A percentile compares a stretch with the other conserved stretches of the same genome.
These are phyloP conservation scores for Hypomecis punctinalis DNA, from an alignment of 2,888 invertebrate genomes.

Conservation along the genomic window DNA sequence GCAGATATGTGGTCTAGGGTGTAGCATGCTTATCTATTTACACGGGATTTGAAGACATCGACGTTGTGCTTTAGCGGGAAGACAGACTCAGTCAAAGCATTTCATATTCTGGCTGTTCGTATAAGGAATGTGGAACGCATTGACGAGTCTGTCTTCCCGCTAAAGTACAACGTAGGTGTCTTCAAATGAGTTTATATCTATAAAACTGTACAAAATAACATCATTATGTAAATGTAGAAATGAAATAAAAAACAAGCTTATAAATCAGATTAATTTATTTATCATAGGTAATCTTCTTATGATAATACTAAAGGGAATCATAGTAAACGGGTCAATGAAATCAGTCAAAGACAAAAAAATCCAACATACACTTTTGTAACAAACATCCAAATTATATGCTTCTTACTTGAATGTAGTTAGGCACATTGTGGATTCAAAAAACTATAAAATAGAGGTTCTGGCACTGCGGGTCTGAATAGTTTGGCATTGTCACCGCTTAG, in stretches of 20 bases:
- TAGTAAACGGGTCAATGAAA: neutral
- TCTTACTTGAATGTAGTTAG: neutral
- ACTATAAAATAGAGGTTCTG: neutral
- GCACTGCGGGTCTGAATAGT: neutral
- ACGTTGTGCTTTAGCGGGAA: too few species aligned
- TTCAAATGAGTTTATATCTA: too few species aligned
- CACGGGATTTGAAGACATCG: too few species aligned
- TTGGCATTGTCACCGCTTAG: neutral
- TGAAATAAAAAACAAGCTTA: constrained; percentile 9
- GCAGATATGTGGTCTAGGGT: too few species aligned
- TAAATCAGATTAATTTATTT: constrained; percentile 16
- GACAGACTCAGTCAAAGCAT: too few species aligned
- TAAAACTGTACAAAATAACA: too few species aligned
- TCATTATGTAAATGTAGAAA: too few species aligned
- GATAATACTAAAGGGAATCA: constrained; percentile 8
- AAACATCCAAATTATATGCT: neutral
- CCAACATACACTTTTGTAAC: neutral
- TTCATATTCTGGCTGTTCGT: too few species aligned
- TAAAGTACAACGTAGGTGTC: too few species aligned
- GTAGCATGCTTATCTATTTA: too few species aligned
- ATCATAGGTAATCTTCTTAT: constrained; percentile 20
- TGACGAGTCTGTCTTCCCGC: too few species aligned
- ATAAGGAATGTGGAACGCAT: too few species aligned
- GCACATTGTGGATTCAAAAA: neutral
- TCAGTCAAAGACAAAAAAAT: neutral